Evolutionary conservation across 2,888 invertebrate genomes (phyloP).

Genomic region (Hypena proboscidalis): DNA sequence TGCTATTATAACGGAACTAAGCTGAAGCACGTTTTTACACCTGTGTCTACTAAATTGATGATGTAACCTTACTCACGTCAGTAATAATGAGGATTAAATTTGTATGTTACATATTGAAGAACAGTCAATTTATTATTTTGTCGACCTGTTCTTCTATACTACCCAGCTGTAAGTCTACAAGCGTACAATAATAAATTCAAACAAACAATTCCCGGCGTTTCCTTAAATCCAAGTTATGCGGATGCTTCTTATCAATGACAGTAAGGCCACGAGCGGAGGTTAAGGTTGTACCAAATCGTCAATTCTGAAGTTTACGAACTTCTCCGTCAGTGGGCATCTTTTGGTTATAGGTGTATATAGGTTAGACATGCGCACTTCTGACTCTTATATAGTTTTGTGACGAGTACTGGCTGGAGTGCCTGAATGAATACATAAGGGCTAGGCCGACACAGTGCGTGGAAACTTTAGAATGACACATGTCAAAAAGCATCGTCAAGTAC

Average conservation of each 20-base stretch:
- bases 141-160: too few species aligned
- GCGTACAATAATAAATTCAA: background rate
- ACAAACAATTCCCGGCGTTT: background rate
- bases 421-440: too few species aligned
- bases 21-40: background rate
- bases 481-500: too few species aligned
- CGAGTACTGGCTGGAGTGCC: background rate
- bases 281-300: constrained; percentile 31
- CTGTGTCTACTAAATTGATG: background rate
- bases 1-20: constrained; percentile 17
- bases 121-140: too few species aligned
- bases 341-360: constrained; percentile 23
- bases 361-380: constrained; percentile 26
- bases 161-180: background rate
- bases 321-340: constrained; percentile 24
- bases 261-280: constrained; percentile 28
- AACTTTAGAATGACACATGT: too few species aligned
- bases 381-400: background rate
- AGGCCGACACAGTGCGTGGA: too few species aligned
- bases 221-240: constrained; percentile 6
- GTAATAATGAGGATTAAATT: too few species aligned
- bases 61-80: background rate
- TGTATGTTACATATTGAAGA: too few species aligned
- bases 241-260: constrained; percentile 7
- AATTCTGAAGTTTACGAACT: constrained; percentile 31